A percentile compares a stretch with the other conserved stretches of the same genome.
These are phyloP conservation scores for Neuroterus valhalla DNA, from an alignment of 1,140 invertebrate species.

Conservation along the genomic window DNA sequence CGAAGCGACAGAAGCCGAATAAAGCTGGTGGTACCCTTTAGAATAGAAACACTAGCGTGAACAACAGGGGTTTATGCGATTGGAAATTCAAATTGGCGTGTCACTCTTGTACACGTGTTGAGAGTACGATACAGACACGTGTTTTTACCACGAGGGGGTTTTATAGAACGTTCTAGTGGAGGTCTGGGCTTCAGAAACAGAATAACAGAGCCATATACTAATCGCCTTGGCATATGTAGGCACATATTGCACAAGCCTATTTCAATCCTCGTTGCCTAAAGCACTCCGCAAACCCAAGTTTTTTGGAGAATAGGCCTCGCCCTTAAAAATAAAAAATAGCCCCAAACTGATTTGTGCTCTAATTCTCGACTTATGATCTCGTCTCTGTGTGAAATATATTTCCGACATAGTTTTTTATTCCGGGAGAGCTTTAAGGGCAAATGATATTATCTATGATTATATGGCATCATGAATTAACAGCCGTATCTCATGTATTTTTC, in stretches of 20 bases:
- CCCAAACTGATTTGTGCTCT: no score
- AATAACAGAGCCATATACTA: slow-evolving; percentile 13
- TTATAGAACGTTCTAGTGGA: slow-evolving; percentile 1
- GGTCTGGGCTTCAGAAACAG: not conserved
- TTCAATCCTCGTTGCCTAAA: slow-evolving; percentile 11
- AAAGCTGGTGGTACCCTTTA: slow-evolving; percentile 21
- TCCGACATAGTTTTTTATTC: no score
- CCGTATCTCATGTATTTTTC: no score
- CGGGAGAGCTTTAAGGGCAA: no score
- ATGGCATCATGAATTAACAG: no score
- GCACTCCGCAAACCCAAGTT: not conserved
- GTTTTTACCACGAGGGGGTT: slow-evolving; percentile 17
- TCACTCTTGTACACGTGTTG: not conserved
- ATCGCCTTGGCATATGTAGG: slow-evolving; percentile 16
- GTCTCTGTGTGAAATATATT: no score
- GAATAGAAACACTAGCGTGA: slow-evolving; percentile 23
- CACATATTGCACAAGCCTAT: slow-evolving; percentile 1
- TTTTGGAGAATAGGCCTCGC: no score
- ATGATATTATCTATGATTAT: no score
- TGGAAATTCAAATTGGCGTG: slow-evolving; percentile 13
- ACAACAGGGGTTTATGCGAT: slow-evolving; percentile 31
- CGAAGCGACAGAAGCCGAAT: not conserved
- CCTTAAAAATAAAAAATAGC: no score
- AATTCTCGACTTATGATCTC: no score
- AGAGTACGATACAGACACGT: not conserved